These are phyloP conservation scores for Scomber colias DNA, from an alignment of 2,113 vertebrate genomes.

Conservation along the genomic window DNA sequence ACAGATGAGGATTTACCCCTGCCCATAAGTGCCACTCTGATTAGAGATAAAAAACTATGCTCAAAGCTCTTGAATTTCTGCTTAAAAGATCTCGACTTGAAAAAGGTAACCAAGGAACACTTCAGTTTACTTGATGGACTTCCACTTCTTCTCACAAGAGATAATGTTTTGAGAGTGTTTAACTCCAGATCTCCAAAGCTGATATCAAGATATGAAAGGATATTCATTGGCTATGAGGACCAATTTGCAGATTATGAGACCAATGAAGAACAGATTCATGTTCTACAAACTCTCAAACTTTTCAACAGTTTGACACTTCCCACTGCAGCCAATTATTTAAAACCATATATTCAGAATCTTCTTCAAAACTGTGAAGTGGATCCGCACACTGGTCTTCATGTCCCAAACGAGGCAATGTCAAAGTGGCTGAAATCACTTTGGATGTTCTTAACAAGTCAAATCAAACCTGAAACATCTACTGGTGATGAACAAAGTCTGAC, in stretches of 20 bases:
- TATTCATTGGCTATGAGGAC: constrained; percentile 76
- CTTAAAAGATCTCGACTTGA: constrained; percentile 8
- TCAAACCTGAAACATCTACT: rapidly evolving
- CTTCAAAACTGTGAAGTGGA: constrained; percentile 63
- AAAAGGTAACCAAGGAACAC: rapidly evolving
- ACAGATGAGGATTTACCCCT: constrained; percentile 74
- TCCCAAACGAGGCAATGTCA: constrained; percentile 10
- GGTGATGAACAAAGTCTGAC: not conserved
- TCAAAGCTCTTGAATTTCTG: constrained; percentile 77
- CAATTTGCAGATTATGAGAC: constrained; percentile 70
- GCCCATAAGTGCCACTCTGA: constrained; percentile 74
- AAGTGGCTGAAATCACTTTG: constrained; percentile 81
- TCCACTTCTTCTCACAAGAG: constrained; percentile 86
- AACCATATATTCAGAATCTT: constrained; percentile 47
- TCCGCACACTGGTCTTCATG: constrained; percentile 47
- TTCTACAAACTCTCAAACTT: constrained; percentile 61
- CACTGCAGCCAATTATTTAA: constrained; percentile 69
- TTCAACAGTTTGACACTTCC: constrained; percentile 74
- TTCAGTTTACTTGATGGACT: constrained; percentile 70
- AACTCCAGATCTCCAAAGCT: constrained; percentile 68
- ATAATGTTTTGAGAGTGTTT: constrained; percentile 82
- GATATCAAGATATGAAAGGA: not conserved
- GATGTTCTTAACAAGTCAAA: constrained; percentile 73
- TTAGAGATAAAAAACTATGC: constrained; percentile 70
- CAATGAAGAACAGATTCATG: rapidly evolving